Conservation (phyloP, 2,797 vertebrate species). For the Gadopsis marmoratus region DNA sequence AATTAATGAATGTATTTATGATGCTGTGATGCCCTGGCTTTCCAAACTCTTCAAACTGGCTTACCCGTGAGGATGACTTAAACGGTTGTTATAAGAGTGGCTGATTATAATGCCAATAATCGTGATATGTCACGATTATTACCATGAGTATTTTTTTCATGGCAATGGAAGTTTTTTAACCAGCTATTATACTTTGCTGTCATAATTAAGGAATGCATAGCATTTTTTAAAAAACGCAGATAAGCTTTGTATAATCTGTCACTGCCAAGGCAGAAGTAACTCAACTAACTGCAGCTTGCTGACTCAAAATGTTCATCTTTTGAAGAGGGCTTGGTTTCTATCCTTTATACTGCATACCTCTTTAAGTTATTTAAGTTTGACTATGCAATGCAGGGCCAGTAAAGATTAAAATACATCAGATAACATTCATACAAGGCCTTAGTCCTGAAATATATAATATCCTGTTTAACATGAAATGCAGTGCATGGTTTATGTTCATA, state of each 20-base stretch:
- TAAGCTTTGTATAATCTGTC: neutral
- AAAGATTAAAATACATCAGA: slow-evolving; percentile 7
- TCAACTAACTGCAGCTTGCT: slow-evolving; percentile 1
- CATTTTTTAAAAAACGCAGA: slow-evolving; percentile 12
- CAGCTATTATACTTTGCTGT: neutral
- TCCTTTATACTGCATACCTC: neutral
- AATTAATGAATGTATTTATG: neutral
- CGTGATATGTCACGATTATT: neutral
- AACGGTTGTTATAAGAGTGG: neutral
- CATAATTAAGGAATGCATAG: slow-evolving; percentile 6
- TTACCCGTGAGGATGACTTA: neutral
- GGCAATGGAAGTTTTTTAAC: neutral
- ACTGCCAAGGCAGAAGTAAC: slow-evolving; percentile 6
- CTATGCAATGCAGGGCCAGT: neutral
- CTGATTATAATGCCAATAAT: neutral
- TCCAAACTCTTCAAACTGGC: neutral
- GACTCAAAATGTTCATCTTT: slow-evolving; percentile 27
- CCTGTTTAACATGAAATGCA: neutral
- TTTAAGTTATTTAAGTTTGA: slow-evolving; percentile 7
- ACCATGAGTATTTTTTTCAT: neutral
- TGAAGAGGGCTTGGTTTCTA: neutral
- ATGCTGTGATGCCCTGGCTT: neutral
- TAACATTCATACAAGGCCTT: neutral
- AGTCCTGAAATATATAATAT: neutral
- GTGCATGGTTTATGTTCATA: slow-evolving; percentile 5